phyloP scores from a whole-genome alignment of 2,797 vertebrate genomes.

The Anabacerthia variegaticeps region DNA sequence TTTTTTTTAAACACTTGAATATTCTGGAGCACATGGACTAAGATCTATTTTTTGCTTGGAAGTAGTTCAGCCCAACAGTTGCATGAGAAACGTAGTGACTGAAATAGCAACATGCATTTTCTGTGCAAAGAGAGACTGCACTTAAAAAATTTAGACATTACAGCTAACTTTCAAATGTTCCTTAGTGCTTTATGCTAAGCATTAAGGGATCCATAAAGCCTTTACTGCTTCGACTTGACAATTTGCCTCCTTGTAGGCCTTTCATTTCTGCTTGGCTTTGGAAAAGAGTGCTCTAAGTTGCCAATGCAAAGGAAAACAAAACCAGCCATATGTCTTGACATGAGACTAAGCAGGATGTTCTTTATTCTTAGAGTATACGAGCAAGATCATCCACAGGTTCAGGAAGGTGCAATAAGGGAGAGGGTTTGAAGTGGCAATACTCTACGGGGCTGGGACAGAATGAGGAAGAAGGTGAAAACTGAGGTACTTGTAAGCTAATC shows the following conservation, averaged over 20 bases:
- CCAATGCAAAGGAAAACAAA: neutral
- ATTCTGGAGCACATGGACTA: neutral
- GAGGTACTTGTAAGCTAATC: neutral
- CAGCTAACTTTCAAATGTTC: neutral
- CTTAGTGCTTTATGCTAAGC: neutral
- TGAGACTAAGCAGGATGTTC: neutral
- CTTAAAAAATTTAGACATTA: conserved; percentile 10
- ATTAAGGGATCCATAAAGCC: neutral
- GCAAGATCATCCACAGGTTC: neutral
- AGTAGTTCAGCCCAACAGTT: neutral
- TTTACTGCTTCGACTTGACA: neutral
- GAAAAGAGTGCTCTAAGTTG: neutral
- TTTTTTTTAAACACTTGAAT: neutral
- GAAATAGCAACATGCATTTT: conserved; percentile 25
- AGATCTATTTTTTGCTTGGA: neutral
- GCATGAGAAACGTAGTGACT: neutral
- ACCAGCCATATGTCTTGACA: neutral
- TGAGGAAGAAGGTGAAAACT: neutral
- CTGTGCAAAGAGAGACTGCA: neutral
- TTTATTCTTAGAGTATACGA: neutral
- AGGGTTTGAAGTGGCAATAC: neutral
- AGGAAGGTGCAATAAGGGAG: neutral
- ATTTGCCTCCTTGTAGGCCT: neutral
- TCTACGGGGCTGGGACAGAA: neutral
- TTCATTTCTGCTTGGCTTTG: neutral